Conservation (phyloP, 2,888 invertebrate genomes). For the Epistrophella euchroma region DNA sequence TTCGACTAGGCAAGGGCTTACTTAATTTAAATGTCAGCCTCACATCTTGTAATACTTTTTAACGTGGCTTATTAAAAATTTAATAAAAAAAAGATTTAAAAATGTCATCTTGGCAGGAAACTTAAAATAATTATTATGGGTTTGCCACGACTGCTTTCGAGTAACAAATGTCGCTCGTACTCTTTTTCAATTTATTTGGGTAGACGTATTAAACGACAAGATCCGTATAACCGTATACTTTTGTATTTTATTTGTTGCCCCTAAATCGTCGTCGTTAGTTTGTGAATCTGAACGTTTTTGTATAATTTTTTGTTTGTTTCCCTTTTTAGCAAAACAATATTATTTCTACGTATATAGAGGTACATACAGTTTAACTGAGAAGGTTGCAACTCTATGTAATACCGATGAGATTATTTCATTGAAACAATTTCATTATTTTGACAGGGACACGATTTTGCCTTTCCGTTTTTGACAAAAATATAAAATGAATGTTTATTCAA, state of each 20-base stretch:
- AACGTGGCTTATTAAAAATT: too few relatives aligned
- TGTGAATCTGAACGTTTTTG: constrained; percentile 36
- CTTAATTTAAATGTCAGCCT: too few relatives aligned
- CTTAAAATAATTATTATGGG: not conserved
- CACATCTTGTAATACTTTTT: too few relatives aligned
- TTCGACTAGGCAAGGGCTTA: too few relatives aligned
- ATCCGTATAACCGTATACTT: constrained; percentile 43
- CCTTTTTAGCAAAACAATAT: constrained; percentile 20
- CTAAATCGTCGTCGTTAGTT: constrained; percentile 58
- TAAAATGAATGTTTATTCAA: not conserved
- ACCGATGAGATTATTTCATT: constrained; percentile 64
- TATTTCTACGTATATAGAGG: not conserved
- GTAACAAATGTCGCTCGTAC: constrained; percentile 46
- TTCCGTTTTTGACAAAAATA: not conserved
- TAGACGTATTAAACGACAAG: constrained; percentile 23
- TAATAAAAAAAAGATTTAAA: not conserved
- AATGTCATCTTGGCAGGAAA: not conserved
- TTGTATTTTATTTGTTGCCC: constrained; percentile 54
- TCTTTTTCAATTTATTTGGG: constrained; percentile 57
- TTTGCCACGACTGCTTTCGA: not conserved
- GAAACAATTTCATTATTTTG: constrained; percentile 68
- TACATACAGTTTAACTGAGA: constrained; percentile 28
- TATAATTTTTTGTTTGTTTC: constrained; percentile 18
- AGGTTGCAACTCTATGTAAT: constrained; percentile 56
- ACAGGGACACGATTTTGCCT: constrained; percentile 55